phyloP scores from a whole-genome alignment of 1,140 invertebrate genomes.

The Steinernema khuongi region DNA sequence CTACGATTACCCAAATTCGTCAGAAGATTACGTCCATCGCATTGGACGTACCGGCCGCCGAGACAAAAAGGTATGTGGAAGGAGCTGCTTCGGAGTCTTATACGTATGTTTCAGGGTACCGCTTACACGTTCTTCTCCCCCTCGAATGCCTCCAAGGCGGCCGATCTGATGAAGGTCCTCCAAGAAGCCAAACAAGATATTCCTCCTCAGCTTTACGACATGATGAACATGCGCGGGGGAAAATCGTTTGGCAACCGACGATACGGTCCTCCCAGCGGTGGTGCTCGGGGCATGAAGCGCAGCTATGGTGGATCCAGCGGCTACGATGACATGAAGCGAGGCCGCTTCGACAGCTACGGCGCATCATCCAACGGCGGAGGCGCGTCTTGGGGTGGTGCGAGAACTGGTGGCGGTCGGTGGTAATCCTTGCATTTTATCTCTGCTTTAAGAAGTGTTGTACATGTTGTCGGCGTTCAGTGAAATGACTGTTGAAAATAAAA shows the following conservation, averaged over 20 bases:
- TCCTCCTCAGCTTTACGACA: not conserved
- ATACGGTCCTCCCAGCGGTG: not conserved
- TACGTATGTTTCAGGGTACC: slow-evolving; percentile 67
- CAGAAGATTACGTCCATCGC: slow-evolving; percentile 97
- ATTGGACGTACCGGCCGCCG: slow-evolving; percentile 92
- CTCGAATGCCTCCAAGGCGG: slow-evolving; percentile 67
- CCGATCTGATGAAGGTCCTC: slow-evolving; percentile 55
- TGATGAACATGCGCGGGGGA: not conserved
- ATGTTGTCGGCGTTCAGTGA: too few relatives aligned
- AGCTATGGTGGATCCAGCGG: not conserved
- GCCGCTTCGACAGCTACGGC: not conserved
- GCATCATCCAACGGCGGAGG: not conserved
- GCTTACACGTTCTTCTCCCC: slow-evolving; percentile 97
- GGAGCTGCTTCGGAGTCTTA: not conserved
- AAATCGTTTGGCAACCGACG: not conserved
- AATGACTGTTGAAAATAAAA: too few relatives aligned
- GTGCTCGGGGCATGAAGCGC: not conserved
- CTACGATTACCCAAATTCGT: slow-evolving; percentile 94
- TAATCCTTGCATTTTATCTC: too few relatives aligned
- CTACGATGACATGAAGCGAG: not conserved
- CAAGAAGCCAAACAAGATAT: slow-evolving; percentile 50
- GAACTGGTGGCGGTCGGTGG: not conserved
- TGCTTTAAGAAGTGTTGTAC: not conserved
- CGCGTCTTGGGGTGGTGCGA: not conserved
- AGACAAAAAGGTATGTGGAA: slow-evolving; percentile 63